These are phyloP conservation scores for Vimba vimba DNA, from an alignment of 2,113 vertebrate genomes.

Conservation along the genomic window DNA sequence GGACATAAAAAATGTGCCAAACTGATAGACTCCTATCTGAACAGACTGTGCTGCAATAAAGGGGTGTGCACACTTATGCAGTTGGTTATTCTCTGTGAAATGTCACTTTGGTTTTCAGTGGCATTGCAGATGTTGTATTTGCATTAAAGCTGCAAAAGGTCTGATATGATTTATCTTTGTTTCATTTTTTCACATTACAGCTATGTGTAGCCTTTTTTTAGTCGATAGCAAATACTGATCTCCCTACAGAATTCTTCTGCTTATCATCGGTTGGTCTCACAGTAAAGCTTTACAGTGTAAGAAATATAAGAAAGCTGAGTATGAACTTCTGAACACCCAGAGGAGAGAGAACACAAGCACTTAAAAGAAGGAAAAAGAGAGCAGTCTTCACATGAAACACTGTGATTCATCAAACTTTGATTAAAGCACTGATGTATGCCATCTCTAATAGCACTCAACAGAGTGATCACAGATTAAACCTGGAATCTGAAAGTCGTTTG, in stretches of 20 bases:
- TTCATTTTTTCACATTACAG: too few relatives aligned
- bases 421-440: conserved; percentile 28
- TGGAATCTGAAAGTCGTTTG: conserved; percentile 4
- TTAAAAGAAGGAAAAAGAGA: conserved; percentile 13
- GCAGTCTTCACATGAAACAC: conserved; percentile 37
- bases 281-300: not conserved
- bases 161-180: too few relatives aligned
- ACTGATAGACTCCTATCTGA: too few relatives aligned
- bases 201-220: too few relatives aligned
- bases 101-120: too few relatives aligned
- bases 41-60: too few relatives aligned
- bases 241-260: not conserved
- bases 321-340: conserved; percentile 22
- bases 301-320: not conserved
- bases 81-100: too few relatives aligned
- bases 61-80: too few relatives aligned
- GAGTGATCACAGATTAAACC: conserved; percentile 11
- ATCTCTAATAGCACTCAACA: conserved; percentile 20
- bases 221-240: not conserved
- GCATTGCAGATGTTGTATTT: too few relatives aligned
- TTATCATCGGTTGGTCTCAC: not conserved
- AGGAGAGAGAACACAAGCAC: not conserved
- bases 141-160: too few relatives aligned
- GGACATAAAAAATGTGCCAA: too few relatives aligned
- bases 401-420: conserved; percentile 36